These are phyloP conservation scores for Lonchura striata DNA, from an alignment of 2,113 vertebrate genomes.

Conservation along the genomic window DNA sequence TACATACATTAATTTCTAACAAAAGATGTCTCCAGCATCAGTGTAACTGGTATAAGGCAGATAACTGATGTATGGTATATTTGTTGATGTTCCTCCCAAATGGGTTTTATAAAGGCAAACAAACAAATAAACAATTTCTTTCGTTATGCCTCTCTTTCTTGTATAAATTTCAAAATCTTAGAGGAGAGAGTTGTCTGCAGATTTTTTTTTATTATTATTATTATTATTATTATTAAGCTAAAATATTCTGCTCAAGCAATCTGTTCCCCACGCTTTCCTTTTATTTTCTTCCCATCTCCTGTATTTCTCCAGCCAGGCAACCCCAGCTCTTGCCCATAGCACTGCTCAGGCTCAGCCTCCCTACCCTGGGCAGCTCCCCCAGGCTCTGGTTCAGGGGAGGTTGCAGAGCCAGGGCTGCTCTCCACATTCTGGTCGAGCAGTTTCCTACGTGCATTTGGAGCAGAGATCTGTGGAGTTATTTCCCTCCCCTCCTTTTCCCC, in stretches of 20 bases:
- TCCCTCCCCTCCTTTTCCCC: neutral
- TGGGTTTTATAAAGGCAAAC: constrained; percentile 79
- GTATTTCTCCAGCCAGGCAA: neutral
- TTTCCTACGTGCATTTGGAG: neutral
- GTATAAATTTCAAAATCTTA: constrained; percentile 71
- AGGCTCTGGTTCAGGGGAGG: neutral
- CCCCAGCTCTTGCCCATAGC: neutral
- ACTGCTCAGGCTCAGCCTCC: neutral
- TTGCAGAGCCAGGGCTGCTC: neutral
- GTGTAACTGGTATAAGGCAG: constrained; percentile 72
- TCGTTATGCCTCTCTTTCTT: constrained; percentile 63
- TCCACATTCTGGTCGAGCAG: accelerated
- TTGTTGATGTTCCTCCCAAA: constrained; percentile 75
- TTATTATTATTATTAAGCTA: neutral
- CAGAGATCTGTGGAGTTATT: neutral
- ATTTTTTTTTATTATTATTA: neutral
- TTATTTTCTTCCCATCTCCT: neutral
- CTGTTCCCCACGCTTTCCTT: neutral
- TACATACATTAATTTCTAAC: constrained; percentile 84
- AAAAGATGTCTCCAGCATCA: constrained; percentile 76
- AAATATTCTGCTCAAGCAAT: constrained; percentile 42
- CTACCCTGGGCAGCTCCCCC: neutral
- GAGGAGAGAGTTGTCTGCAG: neutral
- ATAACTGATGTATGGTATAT: constrained; percentile 77
- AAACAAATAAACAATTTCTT: constrained; percentile 84